These are phyloP conservation scores for Heliconius sara DNA, from an alignment of 2,888 invertebrate species.

Conservation along the genomic window DNA sequence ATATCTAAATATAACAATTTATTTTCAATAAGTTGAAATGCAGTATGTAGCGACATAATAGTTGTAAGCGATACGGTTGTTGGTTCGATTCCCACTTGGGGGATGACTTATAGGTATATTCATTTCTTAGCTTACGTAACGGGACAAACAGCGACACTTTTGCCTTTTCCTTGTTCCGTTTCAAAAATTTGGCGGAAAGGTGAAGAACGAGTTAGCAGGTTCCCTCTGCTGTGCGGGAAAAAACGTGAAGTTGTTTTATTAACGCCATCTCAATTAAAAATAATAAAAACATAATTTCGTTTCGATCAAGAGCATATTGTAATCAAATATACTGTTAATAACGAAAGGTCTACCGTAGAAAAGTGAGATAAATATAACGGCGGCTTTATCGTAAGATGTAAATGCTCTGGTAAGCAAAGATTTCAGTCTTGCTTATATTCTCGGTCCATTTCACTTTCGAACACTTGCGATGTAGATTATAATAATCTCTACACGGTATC, in stretches of 20 bases:
- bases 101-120: no score
- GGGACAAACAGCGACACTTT: no score
- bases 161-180: no score
- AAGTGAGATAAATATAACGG: conserved; percentile 46
- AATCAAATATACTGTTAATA: conserved; percentile 25
- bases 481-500: conserved; percentile 22
- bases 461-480: conserved; percentile 38
- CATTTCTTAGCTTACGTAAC: no score
- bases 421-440: conserved; percentile 45
- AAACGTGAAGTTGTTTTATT: neutral
- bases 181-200: no score
- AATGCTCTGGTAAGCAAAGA: conserved; percentile 47
- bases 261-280: no score
- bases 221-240: neutral
- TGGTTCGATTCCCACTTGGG: no score
- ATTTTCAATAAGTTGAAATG: no score
- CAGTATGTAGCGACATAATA: no score
- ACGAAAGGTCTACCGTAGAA: conserved; percentile 34
- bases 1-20: neutral
- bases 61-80: no score
- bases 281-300: neutral
- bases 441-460: conserved; percentile 48
- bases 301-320: neutral
- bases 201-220: neutral
- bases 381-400: conserved; percentile 45